Evolutionary conservation across 2,113 vertebrate genomes (phyloP).

Genomic region (Catharus fuscescens): DNA sequence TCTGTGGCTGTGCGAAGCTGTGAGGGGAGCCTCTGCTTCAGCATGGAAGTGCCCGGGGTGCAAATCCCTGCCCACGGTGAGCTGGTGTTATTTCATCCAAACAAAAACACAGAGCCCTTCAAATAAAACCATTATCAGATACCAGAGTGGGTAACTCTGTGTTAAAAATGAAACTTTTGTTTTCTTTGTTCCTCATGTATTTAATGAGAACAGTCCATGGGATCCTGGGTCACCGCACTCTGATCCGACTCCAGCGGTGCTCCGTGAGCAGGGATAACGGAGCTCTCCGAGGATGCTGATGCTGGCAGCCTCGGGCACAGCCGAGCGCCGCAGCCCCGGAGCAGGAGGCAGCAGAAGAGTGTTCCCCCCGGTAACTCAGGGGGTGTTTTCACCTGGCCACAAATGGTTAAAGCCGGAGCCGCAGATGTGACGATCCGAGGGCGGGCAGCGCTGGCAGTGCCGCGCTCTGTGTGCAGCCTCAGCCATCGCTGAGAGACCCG

Average conservation of each 20-base stretch:
- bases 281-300: background rate
- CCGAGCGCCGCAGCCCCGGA: rapidly evolving
- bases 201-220: background rate
- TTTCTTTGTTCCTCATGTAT: background rate
- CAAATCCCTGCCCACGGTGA: background rate
- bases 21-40: rapidly evolving
- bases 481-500: rapidly evolving
- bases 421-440: background rate
- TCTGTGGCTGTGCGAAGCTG: background rate
- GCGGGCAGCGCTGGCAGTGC: rapidly evolving
- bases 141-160: background rate
- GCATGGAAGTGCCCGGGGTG: rapidly evolving
- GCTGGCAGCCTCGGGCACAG: background rate
- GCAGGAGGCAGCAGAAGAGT: background rate
- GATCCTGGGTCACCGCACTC: background rate
- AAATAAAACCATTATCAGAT: background rate
- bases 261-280: background rate
- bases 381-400: background rate
- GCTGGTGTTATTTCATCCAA: background rate
- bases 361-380: background rate
- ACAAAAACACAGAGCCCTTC: background rate
- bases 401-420: background rate
- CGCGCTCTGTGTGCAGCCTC: rapidly evolving
- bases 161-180: background rate
- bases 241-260: background rate